These are phyloP conservation scores for Etheostoma cragini DNA, from an alignment of 2,113 vertebrate genomes.

Conservation along the genomic window DNA sequence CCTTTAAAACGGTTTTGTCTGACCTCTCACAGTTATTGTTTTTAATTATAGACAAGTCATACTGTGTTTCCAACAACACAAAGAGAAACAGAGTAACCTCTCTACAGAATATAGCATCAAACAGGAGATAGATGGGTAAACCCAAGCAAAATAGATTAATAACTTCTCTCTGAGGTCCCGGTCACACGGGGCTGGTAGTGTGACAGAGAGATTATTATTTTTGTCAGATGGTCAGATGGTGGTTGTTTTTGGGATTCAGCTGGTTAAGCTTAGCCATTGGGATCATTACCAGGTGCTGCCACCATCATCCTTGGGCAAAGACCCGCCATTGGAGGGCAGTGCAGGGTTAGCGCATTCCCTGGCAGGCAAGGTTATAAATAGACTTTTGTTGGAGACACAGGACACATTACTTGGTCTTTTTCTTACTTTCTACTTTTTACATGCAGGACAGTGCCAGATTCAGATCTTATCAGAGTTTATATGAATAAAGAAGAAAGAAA, in stretches of 20 bases:
- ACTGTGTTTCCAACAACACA: not conserved
- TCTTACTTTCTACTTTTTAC: not conserved
- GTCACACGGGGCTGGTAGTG: slow-evolving; percentile 66
- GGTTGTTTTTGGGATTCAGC: slow-evolving; percentile 80
- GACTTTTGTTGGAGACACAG: slow-evolving; percentile 28
- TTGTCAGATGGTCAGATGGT: slow-evolving; percentile 79
- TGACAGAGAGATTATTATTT: slow-evolving; percentile 69
- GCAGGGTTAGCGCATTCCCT: slow-evolving; percentile 56
- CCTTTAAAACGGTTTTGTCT: not conserved
- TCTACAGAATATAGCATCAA: slow-evolving; percentile 27
- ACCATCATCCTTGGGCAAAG: slow-evolving; percentile 42
- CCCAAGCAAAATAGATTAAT: slow-evolving; percentile 40
- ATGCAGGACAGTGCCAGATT: slow-evolving; percentile 7
- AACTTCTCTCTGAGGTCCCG: slow-evolving; percentile 33
- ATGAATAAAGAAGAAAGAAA: slow-evolving; percentile 20
- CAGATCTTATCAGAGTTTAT: slow-evolving; percentile 34
- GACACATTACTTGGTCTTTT: not conserved
- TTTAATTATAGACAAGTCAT: not conserved
- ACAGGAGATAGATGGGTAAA: slow-evolving; percentile 32
- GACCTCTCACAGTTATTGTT: not conserved
- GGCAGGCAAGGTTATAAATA: slow-evolving; percentile 19
- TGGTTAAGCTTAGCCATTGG: slow-evolving; percentile 73
- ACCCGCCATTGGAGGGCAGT: slow-evolving; percentile 74
- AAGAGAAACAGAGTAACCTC: slow-evolving; percentile 15
- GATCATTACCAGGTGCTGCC: slow-evolving; percentile 70